These are phyloP conservation scores for Eupithecia vulgata DNA, from an alignment of 2,888 invertebrate genomes.

Conservation along the genomic window DNA sequence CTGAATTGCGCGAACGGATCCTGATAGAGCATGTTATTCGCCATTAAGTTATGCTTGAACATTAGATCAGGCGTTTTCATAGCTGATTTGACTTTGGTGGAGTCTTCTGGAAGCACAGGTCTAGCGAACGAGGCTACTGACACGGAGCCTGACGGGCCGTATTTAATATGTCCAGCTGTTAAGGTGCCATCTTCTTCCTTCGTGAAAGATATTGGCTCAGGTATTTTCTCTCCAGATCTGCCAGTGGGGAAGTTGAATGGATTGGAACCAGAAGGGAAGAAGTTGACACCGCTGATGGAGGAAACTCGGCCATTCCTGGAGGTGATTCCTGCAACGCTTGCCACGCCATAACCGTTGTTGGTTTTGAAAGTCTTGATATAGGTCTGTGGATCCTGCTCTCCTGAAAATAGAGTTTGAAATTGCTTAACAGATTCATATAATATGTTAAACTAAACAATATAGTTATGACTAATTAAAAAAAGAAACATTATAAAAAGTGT, in stretches of 20 bases:
- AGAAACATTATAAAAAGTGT: neutral
- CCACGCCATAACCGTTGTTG: slow-evolving; percentile 55
- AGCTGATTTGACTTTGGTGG: slow-evolving; percentile 38
- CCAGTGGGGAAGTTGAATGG: slow-evolving; percentile 32
- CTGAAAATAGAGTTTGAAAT: slow-evolving; percentile 28
- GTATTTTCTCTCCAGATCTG: slow-evolving; percentile 45
- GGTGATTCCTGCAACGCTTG: slow-evolving; percentile 61
- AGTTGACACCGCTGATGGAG: slow-evolving; percentile 60
- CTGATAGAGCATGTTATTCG: slow-evolving; percentile 37
- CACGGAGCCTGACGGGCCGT: slow-evolving; percentile 60
- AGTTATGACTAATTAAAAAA: neutral
- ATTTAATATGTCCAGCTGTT: slow-evolving; percentile 57
- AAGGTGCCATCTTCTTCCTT: slow-evolving; percentile 57
- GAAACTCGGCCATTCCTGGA: slow-evolving; percentile 65
- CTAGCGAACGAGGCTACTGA: slow-evolving; percentile 61
- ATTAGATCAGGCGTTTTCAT: slow-evolving; percentile 3
- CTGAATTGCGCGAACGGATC: slow-evolving; percentile 44
- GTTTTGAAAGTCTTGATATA: slow-evolving; percentile 41
- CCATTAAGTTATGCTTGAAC: slow-evolving; percentile 21
- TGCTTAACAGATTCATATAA: slow-evolving; percentile 5
- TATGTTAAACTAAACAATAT: neutral
- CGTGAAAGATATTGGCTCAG: slow-evolving; percentile 53
- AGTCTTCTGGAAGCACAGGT: slow-evolving; percentile 48
- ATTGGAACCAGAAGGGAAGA: slow-evolving; percentile 50
- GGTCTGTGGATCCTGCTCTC: slow-evolving; percentile 22